Evolutionary conservation across 35 echinoderm and acorn worm genomes (phyloP), one percentile per base, ranked within the genome.

Genomic region (Patiria miniata): DNA sequence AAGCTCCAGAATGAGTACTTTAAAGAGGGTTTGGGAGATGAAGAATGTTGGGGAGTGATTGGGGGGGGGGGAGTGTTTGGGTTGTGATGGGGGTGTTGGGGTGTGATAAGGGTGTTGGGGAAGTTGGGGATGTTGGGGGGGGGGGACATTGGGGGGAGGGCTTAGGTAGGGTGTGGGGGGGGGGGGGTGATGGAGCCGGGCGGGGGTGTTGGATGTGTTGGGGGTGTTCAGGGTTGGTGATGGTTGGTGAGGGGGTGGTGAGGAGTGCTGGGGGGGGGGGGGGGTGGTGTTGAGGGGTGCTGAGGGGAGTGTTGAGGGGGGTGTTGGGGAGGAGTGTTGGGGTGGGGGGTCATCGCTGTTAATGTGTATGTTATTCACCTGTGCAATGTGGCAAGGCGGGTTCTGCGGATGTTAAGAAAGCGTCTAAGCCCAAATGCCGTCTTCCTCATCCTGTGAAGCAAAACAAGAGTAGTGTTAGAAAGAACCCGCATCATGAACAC

Each of bases 401-500:
- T 30, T 73, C 65, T 73, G 65, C 65, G 14, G 65, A 4, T n/a
- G 65, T 81, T 81, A 81, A 81, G 79, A 50, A 50, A 50, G 79
- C 79, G 40, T 50, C 79, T 53, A 81, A 18, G 39, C 51, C 79
- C 39, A 81, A 23, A 81, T 81, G 79, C 22, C 39, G 51, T 73
- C 65, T 23, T 73, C 65, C 29, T 73, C 65, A 9, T 73, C 65
- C 65, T 73, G 65, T 15, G 34, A 23, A 73, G 34, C 19, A 30
- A 73, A 73, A 47, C 15, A 30, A 73, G 29, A 34, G 26, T 14
- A 73, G 21, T 12, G 65, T 73, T 73, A 73, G 29, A 12, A 23
- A 73, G 26, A 73, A 34, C n/a, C n/a, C n/a, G n/a, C n/a, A n/a
- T n/a, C n/a, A n/a, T n/a, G 29, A 14, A 1, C 65, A 7, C 10